Percentiles rank a stretch among this genome's conserved stretches.
phyloP scores from a whole-genome alignment of 2,113 vertebrate genomes.

The Bostrychus sinensis region DNA sequence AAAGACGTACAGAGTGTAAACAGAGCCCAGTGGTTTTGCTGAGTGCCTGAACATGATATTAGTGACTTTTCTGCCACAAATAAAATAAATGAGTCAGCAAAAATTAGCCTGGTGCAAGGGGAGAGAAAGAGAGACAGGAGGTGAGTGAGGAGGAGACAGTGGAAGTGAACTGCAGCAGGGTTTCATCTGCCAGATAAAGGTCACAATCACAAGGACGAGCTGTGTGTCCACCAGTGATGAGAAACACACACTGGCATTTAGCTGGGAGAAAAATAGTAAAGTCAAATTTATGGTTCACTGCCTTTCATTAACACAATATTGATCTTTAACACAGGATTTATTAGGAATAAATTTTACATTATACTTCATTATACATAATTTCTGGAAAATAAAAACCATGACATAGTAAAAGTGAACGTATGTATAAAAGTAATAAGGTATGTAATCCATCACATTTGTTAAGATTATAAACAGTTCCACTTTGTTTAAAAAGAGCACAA shows the following conservation, averaged over 20 bases:
- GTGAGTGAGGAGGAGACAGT: slow-evolving; percentile 20
- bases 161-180: not conserved
- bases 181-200: slow-evolving; percentile 27
- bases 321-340: too few species aligned
- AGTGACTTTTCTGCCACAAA: slow-evolving; percentile 59
- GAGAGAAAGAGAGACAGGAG: not conserved
- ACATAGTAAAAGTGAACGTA: too few species aligned
- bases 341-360: too few species aligned
- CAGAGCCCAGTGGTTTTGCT: slow-evolving; percentile 49
- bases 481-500: too few species aligned
- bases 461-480: too few species aligned
- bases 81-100: slow-evolving; percentile 68
- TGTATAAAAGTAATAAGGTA: too few species aligned
- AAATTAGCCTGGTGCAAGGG: slow-evolving; percentile 2
- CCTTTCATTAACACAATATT: slow-evolving; percentile 5
- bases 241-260: not conserved
- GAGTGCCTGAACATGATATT: slow-evolving; percentile 70
- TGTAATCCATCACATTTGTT: too few species aligned
- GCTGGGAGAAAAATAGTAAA: not conserved
- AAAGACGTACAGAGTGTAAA: slow-evolving; percentile 2
- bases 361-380: too few species aligned
- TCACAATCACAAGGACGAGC: slow-evolving; percentile 10
- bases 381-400: too few species aligned
- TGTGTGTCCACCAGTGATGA: not conserved
- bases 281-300: slow-evolving; percentile 4